Base-by-base conservation (phyloP, 2,113 vertebrate genomes). In the Menidia beryllina region DNA sequence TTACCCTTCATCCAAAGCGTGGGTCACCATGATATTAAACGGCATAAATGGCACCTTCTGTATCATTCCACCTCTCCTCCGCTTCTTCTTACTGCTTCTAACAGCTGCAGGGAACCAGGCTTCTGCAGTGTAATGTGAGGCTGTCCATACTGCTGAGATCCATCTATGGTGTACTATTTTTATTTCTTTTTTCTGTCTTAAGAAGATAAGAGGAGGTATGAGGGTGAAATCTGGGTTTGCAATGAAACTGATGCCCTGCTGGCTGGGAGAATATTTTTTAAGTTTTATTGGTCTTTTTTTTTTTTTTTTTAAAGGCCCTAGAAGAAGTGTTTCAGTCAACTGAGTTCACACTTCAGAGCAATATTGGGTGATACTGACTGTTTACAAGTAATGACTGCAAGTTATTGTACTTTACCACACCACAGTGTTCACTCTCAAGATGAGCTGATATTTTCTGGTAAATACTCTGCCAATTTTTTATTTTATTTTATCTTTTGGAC, bases 1-100 rank as follows among this genome's bases (percentile, higher is more conserved):
- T 57, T 88, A 21, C 75, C 25, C 82, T 88, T 88, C 72, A 77
- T 79, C 70, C 85, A 89, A 69, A 90, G 86, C 62, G 84, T 84
- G 65, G n/a, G 54, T 83, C 75, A 69, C 39, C 0, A 2, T 72
- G 36, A 34, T 34, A n/a, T 66, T 55, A 41, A 58, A 60, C 13
- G 61, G 24, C 58, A 45, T 57, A 15, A 48, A 80, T 23, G 47
- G 26, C 45, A 51, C 45, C 5, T 24, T 54, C 23, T 43, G 24
- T 62, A 43, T 64, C 55, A 39, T 38, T 79, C 39, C 60, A 59
- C 55, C 17, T 80, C 43, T 52, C 53, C 49, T 55, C 13, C 20
- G n/a, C 48, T 56, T 72, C 51, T 21, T 69, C 30, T 51, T 57
- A 56, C 54, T 68, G 55, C 61, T 69, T 49, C 41, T 39, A 39